Conservation (phyloP, 2,113 vertebrate genomes). For the Petroica traversi region DNA sequence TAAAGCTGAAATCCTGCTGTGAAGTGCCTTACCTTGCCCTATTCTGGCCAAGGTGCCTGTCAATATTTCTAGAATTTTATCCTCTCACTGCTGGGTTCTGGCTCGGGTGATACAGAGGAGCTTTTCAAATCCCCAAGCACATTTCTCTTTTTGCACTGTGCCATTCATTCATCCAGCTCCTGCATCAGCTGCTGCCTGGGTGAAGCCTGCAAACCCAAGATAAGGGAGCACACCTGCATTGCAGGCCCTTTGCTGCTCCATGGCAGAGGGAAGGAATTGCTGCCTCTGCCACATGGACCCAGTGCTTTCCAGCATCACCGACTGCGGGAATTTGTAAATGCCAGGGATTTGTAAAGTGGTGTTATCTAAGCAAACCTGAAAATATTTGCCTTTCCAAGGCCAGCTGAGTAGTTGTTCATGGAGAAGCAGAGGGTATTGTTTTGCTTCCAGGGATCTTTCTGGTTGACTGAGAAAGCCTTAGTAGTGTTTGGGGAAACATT, state of each 20-base stretch:
- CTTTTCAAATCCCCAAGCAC: neutral
- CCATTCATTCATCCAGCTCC: neutral
- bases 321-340: neutral
- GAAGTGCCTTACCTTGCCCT: neutral
- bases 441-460: neutral
- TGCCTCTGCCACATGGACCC: neutral
- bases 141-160: neutral
- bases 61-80: neutral
- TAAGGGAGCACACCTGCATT: neutral
- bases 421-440: neutral
- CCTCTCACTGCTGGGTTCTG: neutral
- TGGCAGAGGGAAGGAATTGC: neutral
- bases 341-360: neutral
- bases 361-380: neutral
- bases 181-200: neutral
- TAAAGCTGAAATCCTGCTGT: neutral
- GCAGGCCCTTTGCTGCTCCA: neutral
- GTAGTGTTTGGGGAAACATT: neutral
- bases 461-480: neutral
- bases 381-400: neutral
- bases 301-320: neutral
- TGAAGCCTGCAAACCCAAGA: neutral
- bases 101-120: neutral
- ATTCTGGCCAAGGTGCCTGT: neutral
- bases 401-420: neutral